Conservation (phyloP, 2,888 invertebrate genomes). For the Andrena marginata region DNA sequence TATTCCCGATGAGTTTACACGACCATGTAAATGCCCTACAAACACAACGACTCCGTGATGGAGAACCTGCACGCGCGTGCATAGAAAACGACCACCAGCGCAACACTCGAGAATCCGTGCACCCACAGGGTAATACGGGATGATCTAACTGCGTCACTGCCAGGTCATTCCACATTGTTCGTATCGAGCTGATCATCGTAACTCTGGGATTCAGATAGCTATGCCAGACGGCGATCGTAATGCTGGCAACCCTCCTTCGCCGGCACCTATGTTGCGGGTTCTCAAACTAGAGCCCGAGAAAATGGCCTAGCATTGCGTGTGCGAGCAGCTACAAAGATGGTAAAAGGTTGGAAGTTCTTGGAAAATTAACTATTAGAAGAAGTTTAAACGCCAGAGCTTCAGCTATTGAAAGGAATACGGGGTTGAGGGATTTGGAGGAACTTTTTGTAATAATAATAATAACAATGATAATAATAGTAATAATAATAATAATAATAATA, state of each 20-base stretch:
- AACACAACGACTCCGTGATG: conserved; percentile 2
- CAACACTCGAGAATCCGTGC: conserved; percentile 51
- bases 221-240: conserved; percentile 51
- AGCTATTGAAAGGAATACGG: neutral
- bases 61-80: conserved; percentile 6
- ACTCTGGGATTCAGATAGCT: conserved; percentile 55
- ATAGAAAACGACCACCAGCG: conserved; percentile 46
- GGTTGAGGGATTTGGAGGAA: neutral
- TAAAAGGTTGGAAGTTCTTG: neutral
- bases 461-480: neutral
- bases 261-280: conserved; percentile 37
- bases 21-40: neutral
- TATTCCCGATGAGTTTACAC: neutral
- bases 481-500: neutral
- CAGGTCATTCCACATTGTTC: conserved; percentile 61
- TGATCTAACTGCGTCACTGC: conserved; percentile 65
- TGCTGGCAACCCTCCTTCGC: conserved; percentile 41
- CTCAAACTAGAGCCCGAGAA: conserved; percentile 26
- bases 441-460: neutral
- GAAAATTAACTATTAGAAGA: neutral
- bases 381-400: neutral
- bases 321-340: neutral
- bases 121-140: conserved; percentile 55
- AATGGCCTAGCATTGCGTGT: neutral
- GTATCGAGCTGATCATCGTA: conserved; percentile 61